Conservation (phyloP, 2,113 vertebrate species). For the Nestor notabilis region DNA sequence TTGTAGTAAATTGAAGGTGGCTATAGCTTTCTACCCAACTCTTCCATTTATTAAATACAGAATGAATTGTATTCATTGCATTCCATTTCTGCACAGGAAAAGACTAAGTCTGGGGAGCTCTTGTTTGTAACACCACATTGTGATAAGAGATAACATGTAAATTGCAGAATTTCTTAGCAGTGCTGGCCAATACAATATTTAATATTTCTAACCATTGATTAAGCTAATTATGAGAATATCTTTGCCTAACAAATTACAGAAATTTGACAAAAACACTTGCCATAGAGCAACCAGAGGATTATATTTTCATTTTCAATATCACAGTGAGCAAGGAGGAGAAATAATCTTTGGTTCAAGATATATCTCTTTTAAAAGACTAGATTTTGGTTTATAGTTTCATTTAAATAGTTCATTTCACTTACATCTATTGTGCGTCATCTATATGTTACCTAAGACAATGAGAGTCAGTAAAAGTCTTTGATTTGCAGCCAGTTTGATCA, state of each 20-base stretch:
- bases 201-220: neutral
- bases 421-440: neutral
- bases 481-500: neutral
- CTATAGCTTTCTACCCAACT: constrained; percentile 42
- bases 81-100: constrained; percentile 31
- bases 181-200: neutral
- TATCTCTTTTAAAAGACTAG: neutral
- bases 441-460: neutral
- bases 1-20: neutral
- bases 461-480: neutral
- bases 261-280: neutral
- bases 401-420: neutral
- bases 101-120: neutral
- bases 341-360: neutral
- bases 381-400: neutral
- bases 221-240: neutral
- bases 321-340: neutral
- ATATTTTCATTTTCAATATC: neutral
- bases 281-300: neutral
- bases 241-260: neutral
- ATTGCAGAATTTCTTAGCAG: neutral
- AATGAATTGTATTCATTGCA: constrained; percentile 17
- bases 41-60: constrained; percentile 23
- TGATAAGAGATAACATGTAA: neutral
- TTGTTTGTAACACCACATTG: neutral